These are phyloP conservation scores for Pherbina coryleti DNA, from an alignment of 2,888 invertebrate species.

Conservation along the genomic window DNA sequence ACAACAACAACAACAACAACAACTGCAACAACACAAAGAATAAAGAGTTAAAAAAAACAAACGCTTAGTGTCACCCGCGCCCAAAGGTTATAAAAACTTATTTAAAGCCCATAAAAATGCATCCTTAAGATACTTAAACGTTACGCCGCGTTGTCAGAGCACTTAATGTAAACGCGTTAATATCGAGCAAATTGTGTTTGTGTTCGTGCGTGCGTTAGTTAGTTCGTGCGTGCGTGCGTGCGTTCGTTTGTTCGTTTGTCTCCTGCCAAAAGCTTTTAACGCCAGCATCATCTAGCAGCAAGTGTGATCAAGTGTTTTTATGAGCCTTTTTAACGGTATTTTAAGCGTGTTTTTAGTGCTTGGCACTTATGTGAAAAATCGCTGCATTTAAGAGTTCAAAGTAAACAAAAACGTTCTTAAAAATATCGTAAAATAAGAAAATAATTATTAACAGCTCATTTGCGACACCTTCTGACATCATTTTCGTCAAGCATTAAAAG, in stretches of 20 bases:
- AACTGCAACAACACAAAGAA: background rate
- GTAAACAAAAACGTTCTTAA: background rate
- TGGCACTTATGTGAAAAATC: background rate
- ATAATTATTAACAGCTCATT: background rate
- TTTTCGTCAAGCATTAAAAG: no score
- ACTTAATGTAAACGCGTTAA: background rate
- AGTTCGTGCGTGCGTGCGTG: background rate
- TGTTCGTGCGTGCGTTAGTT: background rate
- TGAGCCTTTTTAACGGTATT: background rate
- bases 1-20: conserved; percentile 6
- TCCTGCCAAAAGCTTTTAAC: background rate
- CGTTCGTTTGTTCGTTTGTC: background rate
- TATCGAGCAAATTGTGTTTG: background rate
- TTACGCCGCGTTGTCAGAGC: background rate
- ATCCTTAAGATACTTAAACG: conserved; percentile 16
- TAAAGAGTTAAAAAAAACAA: background rate
- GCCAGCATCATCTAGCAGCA: background rate
- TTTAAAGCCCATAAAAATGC: conserved; percentile 12
- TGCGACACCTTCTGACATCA: no score
- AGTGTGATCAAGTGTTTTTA: background rate
- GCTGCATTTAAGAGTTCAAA: no score
- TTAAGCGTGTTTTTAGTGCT: background rate
- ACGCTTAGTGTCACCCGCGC: background rate
- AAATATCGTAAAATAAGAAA: background rate
- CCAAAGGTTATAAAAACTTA: background rate